Base-by-base conservation (phyloP, 2,797 vertebrate species). In the Otolemur crassicaudatus region DNA sequence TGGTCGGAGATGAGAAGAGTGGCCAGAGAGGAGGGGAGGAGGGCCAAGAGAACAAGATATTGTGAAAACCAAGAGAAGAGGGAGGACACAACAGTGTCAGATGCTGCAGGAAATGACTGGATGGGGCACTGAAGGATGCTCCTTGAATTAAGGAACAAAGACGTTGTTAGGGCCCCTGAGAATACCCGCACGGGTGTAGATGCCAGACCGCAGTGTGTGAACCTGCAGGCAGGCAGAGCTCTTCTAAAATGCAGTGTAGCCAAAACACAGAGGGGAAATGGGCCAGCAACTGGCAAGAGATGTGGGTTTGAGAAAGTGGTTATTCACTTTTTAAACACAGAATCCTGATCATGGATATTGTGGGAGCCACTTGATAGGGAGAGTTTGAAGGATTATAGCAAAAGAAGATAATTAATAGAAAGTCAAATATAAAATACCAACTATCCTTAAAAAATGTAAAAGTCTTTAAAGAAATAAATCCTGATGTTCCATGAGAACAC, bases 361-460 rank as follows among this genome's bases (percentile, higher is more conserved):
- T 65, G 84, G 84, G 29, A 80, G 13, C 29, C 75, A 72, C 34
- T 77, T 88, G 73, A 84, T 53, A 80, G 77, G 56, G 56, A 96
- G 76, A 72, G 49, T 97, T 79, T 93, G 88, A 92, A 94, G 88
- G 90, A 72, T 94, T 90, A 8, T 29, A 84, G 61, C 63, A 77
- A 70, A 46, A 5, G 6, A 87, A 73, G n/a, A 95, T 69, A 84
- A 83, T 77, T 40, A 87, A 23, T 3, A 94, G 80, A 90, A 91
- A 83, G 72, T 79, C 43, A 90, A 83, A 83, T 76, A 58, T 46
- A 92, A 86, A 80, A 23, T 84, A 61, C 3, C 87, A 20, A 63
- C 31, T 61, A 12, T 29, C 83, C 96, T 70, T 10, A 87, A 89
- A 94, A 80, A 77, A 91, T 60, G 25, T 49, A n/a, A 79, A 63